Conservation (phyloP, 2,888 invertebrate genomes). For the Sinohyriopsis cumingii region DNA sequence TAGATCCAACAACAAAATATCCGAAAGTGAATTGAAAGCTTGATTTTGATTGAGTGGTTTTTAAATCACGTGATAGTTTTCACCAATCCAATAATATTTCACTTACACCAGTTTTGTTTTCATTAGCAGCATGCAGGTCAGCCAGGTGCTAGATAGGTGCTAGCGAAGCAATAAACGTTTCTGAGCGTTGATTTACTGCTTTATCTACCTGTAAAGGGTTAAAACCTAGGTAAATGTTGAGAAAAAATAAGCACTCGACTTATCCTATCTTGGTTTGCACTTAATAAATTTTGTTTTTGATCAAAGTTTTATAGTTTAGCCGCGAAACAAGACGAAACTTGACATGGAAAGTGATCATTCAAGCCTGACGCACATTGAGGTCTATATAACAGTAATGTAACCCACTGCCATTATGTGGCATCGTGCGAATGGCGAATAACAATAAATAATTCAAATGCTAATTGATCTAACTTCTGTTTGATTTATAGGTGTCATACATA, state of each 20-base stretch:
- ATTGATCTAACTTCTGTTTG: background rate
- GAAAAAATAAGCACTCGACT: background rate
- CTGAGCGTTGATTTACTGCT: too few relatives aligned
- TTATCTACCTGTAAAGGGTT: too few relatives aligned
- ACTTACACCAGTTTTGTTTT: slow-evolving; percentile 39
- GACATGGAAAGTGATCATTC: slow-evolving; percentile 7
- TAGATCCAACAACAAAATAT: slow-evolving; percentile 32
- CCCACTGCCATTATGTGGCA: too few relatives aligned
- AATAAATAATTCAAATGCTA: too few relatives aligned
- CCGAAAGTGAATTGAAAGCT: slow-evolving; percentile 18
- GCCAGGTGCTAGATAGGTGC: background rate
- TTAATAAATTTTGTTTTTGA: background rate
- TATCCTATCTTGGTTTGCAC: background rate
- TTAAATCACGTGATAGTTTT: slow-evolving; percentile 6
- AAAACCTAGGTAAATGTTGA: too few relatives aligned
- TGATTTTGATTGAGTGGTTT: slow-evolving; percentile 26
- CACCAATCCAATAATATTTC: slow-evolving; percentile 33
- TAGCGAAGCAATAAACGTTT: background rate
- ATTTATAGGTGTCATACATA: background rate
- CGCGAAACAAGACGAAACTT: slow-evolving; percentile 11
- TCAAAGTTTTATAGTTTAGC: background rate
- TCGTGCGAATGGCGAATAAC: too few relatives aligned
- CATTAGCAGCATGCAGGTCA: slow-evolving; percentile 30
- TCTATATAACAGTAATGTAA: too few relatives aligned
- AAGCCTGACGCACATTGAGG: slow-evolving; percentile 1